These are phyloP conservation scores for Venustoraphidia nigricollis DNA, from an alignment of 2,888 invertebrate species.

Conservation along the genomic window DNA sequence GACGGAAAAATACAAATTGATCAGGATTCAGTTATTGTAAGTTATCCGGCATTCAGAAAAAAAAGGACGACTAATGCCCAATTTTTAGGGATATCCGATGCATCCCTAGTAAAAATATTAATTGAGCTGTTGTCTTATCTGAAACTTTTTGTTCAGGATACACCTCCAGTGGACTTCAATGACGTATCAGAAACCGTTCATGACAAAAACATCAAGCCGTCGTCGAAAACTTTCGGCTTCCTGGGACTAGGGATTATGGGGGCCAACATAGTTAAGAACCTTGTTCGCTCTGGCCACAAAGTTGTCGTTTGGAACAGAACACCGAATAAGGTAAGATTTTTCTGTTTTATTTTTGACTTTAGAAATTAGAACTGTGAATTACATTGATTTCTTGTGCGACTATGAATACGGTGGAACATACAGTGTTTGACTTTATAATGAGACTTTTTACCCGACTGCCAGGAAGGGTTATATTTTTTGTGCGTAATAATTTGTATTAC, in stretches of 20 bases:
- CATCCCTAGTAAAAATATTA: conserved; percentile 3
- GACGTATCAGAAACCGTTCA: conserved; percentile 61
- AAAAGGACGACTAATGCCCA: not conserved
- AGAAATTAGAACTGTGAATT: too few species aligned
- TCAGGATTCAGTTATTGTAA: too few species aligned
- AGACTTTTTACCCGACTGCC: too few species aligned
- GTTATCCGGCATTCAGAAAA: too few species aligned
- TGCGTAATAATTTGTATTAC: too few species aligned
- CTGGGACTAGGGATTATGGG: conserved; percentile 94
- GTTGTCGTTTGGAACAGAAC: conserved; percentile 92
- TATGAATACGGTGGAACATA: too few species aligned
- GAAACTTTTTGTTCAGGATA: conserved; percentile 37
- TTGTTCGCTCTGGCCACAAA: conserved; percentile 84
- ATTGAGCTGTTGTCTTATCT: conserved; percentile 9
- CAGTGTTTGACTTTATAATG: too few species aligned
- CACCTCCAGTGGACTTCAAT: conserved; percentile 61
- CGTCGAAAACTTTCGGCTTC: conserved; percentile 81
- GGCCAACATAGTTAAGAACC: conserved; percentile 85
- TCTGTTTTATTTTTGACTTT: too few species aligned
- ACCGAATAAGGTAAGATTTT: conserved; percentile 63
- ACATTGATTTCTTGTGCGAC: too few species aligned
- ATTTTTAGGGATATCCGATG: not conserved
- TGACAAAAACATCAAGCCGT: conserved; percentile 74
- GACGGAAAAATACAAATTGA: too few species aligned
- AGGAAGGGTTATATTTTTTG: too few species aligned